A percentile compares a stretch with the other conserved stretches of the same genome.
These are phyloP conservation scores for Odontesthes bonariensis DNA, from an alignment of 2,113 vertebrate genomes.

Conservation along the genomic window DNA sequence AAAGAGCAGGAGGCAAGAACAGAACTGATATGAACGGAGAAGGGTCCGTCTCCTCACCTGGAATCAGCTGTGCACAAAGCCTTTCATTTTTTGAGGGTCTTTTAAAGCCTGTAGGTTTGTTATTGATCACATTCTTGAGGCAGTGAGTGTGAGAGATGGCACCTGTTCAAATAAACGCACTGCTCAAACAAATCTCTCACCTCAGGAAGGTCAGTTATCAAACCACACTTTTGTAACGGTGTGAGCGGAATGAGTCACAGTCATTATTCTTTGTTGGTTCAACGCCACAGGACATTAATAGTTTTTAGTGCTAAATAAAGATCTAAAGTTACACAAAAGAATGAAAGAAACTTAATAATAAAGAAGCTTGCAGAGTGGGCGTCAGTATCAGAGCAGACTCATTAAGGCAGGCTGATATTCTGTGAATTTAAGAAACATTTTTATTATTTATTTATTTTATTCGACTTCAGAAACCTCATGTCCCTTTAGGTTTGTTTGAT, in stretches of 20 bases:
- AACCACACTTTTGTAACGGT: background rate
- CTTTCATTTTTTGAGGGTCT: background rate
- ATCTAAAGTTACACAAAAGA: too few species aligned
- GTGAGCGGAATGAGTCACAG: background rate
- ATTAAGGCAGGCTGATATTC: too few species aligned
- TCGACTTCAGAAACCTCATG: background rate
- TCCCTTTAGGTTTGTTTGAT: background rate
- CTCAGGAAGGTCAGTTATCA: background rate
- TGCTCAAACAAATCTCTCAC: slow-evolving; percentile 38
- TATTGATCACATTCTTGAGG: slow-evolving; percentile 10
- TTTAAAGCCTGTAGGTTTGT: slow-evolving; percentile 48
- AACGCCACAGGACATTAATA: background rate
- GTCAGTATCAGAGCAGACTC: too few species aligned
- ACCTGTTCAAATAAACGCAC: slow-evolving; percentile 66
- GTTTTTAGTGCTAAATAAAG: too few species aligned
- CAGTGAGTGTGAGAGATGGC: slow-evolving; percentile 50
- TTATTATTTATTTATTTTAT: too few species aligned
- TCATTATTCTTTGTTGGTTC: background rate
- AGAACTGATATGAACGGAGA: background rate
- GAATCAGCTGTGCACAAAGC: background rate
- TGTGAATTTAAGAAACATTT: too few species aligned
- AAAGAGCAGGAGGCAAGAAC: background rate
- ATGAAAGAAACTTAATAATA: background rate
- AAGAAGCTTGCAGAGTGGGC: too few species aligned
- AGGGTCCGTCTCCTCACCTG: slow-evolving; percentile 46